Base-by-base conservation (phyloP, 2,888 invertebrate genomes). In the Herminia tarsipennalis region DNA sequence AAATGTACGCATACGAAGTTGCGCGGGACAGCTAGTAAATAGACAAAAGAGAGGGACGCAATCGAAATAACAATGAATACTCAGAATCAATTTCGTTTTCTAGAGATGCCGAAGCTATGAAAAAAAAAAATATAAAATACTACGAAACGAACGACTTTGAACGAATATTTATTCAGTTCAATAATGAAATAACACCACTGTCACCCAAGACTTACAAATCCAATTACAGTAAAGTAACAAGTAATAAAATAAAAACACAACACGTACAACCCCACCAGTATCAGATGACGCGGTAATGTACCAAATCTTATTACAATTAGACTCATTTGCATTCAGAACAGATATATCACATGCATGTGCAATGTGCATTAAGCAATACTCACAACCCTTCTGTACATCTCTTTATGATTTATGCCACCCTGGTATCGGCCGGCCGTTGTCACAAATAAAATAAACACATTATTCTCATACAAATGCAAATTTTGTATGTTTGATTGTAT, bases 291-390 rank as follows among this genome's bases (percentile, higher is more conserved):
- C 56, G 52, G 62, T 66, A 69, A 66, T 66, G 66, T 56, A 54
- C 58, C 61, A 81, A 84, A 88, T 88, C 84, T 86, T 78, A 82
- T 86, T 86, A 88, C 83, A 88, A 90, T 90, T 89, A 89, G 84
- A 66, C 59, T 18, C 37, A 90, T 91, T 88, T 88, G 88, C 88
- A 90, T 91, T 79, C 70, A 59, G 70, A 81, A 79, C 65, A 69
- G 72, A 88, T 90, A 81, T 80, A 86, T 90, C 87, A 83, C 49
- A 48, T 67, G 79, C 83, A 81, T 78, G 73, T 83, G 86, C 86
- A 84, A 59, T 55, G 49, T 55, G 64, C 56, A 61, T 68, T 63
- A 63, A 66, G 66, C 71, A 71, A 69, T 68, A 45, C 56, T 66
- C 57, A 38, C 56, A 62, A 69, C 66, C 66, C 66, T 66, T 66